Conservation (phyloP, 2,888 invertebrate species). For the Zygothrica quintamaculata region DNA sequence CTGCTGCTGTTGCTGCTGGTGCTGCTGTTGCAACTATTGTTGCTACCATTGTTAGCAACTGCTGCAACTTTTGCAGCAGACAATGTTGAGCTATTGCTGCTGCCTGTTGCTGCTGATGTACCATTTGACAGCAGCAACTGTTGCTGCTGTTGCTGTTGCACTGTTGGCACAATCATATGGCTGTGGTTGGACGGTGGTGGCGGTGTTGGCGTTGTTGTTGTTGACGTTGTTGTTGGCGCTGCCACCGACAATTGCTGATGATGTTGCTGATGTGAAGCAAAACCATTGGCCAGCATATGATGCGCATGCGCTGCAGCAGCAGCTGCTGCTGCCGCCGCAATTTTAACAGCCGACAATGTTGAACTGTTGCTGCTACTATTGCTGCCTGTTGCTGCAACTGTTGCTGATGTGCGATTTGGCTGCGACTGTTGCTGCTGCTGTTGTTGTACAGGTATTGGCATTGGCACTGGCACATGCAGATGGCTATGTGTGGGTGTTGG, state of each 20-base stretch:
- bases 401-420: conserved; percentile 22
- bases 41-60: too few relatives aligned
- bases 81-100: conserved; percentile 9
- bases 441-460: not conserved
- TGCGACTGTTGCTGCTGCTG: conserved; percentile 26
- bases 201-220: not conserved
- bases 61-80: conserved; percentile 63
- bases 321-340: conserved; percentile 74
- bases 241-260: too few relatives aligned
- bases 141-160: conserved; percentile 14
- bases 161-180: conserved; percentile 4
- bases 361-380: conserved; percentile 12
- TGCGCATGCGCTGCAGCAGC: conserved; percentile 63
- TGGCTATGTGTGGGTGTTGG: not conserved
- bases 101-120: conserved; percentile 17
- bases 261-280: conserved; percentile 33
- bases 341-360: conserved; percentile 45
- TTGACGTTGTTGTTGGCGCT: not conserved
- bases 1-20: conserved; percentile 59
- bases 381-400: conserved; percentile 3
- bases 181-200: not conserved
- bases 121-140: conserved; percentile 21
- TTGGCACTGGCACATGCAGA: conserved; percentile 8
- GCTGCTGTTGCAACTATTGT: too few relatives aligned
- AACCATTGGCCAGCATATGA: conserved; percentile 44